A percentile compares a stretch with the other conserved stretches of the same genome.
These are phyloP conservation scores for Catharus minimus DNA, from an alignment of 2,113 vertebrate genomes.

Conservation along the genomic window DNA sequence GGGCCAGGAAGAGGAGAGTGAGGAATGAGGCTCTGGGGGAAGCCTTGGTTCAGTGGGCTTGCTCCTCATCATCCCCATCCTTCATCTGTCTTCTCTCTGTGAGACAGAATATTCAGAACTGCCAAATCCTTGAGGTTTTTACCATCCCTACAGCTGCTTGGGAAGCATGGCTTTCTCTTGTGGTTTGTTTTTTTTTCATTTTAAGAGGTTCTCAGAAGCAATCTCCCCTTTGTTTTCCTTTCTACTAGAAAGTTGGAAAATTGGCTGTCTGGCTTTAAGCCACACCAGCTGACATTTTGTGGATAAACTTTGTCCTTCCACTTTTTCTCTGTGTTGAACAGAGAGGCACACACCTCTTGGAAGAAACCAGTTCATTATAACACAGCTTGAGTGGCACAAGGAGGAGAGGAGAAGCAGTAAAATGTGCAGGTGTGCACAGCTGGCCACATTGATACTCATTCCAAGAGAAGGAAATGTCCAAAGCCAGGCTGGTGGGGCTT, in stretches of 20 bases:
- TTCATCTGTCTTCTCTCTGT: background rate
- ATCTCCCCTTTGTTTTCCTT: background rate
- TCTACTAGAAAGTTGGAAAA: background rate
- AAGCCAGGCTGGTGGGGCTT: background rate
- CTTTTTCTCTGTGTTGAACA: rapidly evolving
- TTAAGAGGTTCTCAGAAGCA: background rate
- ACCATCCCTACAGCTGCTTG: background rate
- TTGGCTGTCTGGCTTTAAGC: background rate
- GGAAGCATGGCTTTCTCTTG: background rate
- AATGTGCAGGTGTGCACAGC: background rate
- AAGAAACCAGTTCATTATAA: background rate
- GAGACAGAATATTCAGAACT: background rate
- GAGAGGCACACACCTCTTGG: background rate
- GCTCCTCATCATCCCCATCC: background rate
- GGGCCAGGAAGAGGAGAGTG: background rate
- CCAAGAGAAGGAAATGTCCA: background rate
- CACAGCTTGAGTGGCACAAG: background rate
- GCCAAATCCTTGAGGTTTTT: background rate
- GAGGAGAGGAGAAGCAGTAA: background rate
- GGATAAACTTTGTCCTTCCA: background rate
- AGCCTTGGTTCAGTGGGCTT: background rate
- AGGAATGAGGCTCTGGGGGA: background rate
- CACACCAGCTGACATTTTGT: background rate
- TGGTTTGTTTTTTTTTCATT: background rate
- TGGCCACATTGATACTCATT: background rate